A percentile compares a stretch with the other conserved stretches of the same genome.
Evolutionary conservation across 2,888 invertebrate species (phyloP).

Genomic region (Dexiosoma caninum): DNA sequence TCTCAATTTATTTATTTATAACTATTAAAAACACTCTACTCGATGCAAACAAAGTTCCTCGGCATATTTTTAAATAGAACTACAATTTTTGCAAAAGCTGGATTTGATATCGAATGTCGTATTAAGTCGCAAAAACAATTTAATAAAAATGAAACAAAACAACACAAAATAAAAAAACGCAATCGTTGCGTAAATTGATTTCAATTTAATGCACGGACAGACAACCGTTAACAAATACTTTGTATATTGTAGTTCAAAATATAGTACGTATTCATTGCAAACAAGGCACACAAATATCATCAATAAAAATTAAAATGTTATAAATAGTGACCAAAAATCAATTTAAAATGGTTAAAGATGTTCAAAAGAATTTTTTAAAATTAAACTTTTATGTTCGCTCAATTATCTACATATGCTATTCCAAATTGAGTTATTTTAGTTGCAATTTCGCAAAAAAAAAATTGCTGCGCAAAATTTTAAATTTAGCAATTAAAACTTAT

Average conservation of each 20-base stretch:
- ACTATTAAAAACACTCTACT: too few relatives aligned
- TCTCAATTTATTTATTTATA: too few relatives aligned
- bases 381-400: background rate
- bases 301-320: background rate
- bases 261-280: too few relatives aligned
- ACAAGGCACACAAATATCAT: conserved; percentile 8
- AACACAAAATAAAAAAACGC: conserved; percentile 42
- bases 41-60: too few relatives aligned
- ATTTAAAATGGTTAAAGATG: conserved; percentile 54
- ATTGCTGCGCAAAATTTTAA: too few relatives aligned
- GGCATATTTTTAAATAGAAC: background rate
- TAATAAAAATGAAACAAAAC: too few relatives aligned
- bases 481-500: too few relatives aligned
- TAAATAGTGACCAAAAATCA: conserved; percentile 57
- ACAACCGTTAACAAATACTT: background rate
- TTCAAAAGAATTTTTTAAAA: background rate
- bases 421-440: too few relatives aligned
- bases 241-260: too few relatives aligned
- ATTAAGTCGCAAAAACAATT: conserved; percentile 57
- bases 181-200: conserved; percentile 62
- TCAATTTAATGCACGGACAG: conserved; percentile 53
- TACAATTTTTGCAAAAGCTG: background rate
- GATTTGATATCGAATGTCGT: conserved; percentile 25
- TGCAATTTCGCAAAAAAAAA: too few relatives aligned
- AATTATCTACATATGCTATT: too few relatives aligned